These are phyloP conservation scores for Epinotia brunnichana DNA, from an alignment of 2,888 invertebrate genomes.

Conservation along the genomic window DNA sequence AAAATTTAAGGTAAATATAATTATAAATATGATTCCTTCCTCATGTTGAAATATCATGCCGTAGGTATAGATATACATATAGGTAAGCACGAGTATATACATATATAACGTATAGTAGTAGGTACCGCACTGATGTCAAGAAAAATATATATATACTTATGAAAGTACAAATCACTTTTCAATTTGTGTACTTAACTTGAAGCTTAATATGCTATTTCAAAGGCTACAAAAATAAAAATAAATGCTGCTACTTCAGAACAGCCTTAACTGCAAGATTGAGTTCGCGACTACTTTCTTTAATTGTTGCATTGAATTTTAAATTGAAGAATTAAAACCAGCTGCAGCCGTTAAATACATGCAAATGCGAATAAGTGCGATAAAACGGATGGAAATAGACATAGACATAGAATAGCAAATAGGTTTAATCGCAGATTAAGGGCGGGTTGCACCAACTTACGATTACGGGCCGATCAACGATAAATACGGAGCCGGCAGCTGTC, in stretches of 20 bases:
- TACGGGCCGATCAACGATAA: too few species aligned
- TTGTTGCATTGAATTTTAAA: conserved; percentile 9
- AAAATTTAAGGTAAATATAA: too few species aligned
- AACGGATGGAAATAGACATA: conserved; percentile 9
- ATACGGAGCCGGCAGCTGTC: too few species aligned
- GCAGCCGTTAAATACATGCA: not conserved
- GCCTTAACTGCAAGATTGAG: not conserved
- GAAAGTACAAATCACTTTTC: not conserved
- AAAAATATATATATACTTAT: too few species aligned
- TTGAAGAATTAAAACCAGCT: conserved; percentile 7
- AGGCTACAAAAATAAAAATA: not conserved
- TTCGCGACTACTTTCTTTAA: not conserved
- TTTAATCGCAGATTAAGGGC: not conserved
- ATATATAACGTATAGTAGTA: too few species aligned
- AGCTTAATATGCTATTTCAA: not conserved
- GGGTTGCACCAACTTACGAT: too few species aligned
- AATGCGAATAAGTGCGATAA: not conserved
- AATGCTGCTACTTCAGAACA: not conserved
- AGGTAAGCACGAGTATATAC: too few species aligned
- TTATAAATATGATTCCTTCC: too few species aligned
- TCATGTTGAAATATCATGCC: too few species aligned
- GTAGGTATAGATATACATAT: too few species aligned
- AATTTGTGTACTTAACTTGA: not conserved
- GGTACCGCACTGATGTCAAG: too few species aligned
- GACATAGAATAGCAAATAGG: too few species aligned